Conservation (phyloP, 2,797 vertebrate genomes). For the Sebastiscus albofasciatus region DNA sequence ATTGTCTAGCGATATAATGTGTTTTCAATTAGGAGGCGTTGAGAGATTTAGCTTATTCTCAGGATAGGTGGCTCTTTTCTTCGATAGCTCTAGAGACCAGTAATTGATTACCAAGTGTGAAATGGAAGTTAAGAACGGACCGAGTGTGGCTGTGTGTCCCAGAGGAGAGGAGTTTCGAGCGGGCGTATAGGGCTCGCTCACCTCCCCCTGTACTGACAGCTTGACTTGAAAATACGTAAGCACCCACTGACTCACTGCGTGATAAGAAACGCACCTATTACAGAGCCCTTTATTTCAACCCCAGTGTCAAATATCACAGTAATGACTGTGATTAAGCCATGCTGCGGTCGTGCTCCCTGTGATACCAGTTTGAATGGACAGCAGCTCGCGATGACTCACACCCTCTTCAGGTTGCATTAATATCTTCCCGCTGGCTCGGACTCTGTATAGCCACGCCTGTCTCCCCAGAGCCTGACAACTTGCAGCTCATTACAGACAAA, state of each 20-base stretch:
- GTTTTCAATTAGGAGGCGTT: conserved; percentile 81
- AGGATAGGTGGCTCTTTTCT: conserved; percentile 68
- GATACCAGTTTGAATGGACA: conserved; percentile 62
- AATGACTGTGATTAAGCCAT: conserved; percentile 58
- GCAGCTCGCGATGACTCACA: conserved; percentile 54
- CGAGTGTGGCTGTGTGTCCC: conserved; percentile 55
- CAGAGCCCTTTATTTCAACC: conserved; percentile 45
- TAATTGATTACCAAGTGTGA: conserved; percentile 82
- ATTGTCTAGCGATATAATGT: conserved; percentile 78
- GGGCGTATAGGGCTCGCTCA: conserved; percentile 7
- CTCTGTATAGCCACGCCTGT: conserved; percentile 48
- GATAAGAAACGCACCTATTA: conserved; percentile 54
- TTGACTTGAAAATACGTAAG: conserved; percentile 44
- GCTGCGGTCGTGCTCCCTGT: conserved; percentile 39
- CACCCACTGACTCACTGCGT: conserved; percentile 36
- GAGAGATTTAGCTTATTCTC: conserved; percentile 73
- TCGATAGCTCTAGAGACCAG: conserved; percentile 67
- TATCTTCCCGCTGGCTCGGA: conserved; percentile 48
- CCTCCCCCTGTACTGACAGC: conserved; percentile 31
- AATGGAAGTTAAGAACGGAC: conserved; percentile 72
- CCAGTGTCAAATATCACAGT: conserved; percentile 62
- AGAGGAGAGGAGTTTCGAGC: conserved; percentile 44
- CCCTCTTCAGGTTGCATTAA: conserved; percentile 66
- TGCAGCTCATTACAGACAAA: conserved; percentile 63
- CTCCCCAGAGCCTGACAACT: conserved; percentile 59